Conservation (phyloP, 2,113 vertebrate genomes). For the Bufo gargarizans region DNA sequence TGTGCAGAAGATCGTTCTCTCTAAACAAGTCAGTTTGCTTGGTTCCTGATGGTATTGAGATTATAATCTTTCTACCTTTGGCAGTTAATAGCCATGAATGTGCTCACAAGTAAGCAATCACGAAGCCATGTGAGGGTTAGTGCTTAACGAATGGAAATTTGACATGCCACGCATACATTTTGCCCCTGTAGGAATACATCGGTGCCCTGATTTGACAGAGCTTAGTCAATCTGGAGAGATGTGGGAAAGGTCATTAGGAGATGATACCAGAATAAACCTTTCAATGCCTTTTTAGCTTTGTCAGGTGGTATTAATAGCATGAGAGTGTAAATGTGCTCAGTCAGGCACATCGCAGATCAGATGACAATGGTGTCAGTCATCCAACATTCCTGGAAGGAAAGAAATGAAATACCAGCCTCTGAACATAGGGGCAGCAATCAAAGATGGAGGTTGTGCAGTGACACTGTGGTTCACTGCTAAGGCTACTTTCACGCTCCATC, state of each 20-base stretch:
- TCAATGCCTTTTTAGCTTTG: slow-evolving; percentile 43
- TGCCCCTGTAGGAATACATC: background rate
- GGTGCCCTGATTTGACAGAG: background rate
- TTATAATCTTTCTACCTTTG: background rate
- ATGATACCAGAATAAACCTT: slow-evolving; percentile 43
- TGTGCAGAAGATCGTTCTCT: too few relatives aligned
- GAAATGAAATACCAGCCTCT: slow-evolving; percentile 45
- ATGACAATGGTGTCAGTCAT: slow-evolving; percentile 42
- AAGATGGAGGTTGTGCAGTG: background rate
- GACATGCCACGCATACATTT: background rate
- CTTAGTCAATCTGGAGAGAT: slow-evolving; percentile 14
- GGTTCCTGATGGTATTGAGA: background rate
- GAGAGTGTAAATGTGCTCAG: slow-evolving; percentile 51
- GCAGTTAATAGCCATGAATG: background rate
- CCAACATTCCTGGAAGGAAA: slow-evolving; percentile 49
- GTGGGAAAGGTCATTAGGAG: slow-evolving; percentile 35
- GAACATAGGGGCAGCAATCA: slow-evolving; percentile 33
- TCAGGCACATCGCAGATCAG: slow-evolving; percentile 46
- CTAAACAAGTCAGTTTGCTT: background rate
- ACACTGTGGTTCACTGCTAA: background rate
- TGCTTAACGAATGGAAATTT: slow-evolving; percentile 24
- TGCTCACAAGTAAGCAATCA: background rate
- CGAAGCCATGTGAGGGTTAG: background rate
- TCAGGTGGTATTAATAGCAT: slow-evolving; percentile 49
- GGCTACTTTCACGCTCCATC: too few relatives aligned